Evolutionary conservation across 2,888 invertebrate genomes (phyloP), one percentile per base, ranked within the genome.

Genomic region (Drosophila algonquin): DNA sequence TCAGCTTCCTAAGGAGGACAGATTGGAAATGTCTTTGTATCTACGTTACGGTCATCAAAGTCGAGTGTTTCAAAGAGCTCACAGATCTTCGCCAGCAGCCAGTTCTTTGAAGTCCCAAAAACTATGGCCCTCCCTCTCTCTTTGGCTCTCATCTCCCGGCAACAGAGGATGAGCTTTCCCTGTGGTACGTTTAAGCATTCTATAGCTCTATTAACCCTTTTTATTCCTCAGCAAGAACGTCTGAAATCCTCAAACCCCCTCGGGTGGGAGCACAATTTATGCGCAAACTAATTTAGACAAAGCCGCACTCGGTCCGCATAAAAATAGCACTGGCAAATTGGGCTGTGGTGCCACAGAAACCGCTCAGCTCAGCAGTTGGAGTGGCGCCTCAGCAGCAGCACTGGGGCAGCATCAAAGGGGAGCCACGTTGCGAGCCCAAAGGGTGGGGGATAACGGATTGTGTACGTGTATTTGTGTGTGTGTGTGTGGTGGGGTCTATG

Each of bases 231-330:
- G 2, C 40, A 40, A 3, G 35, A 35, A 40, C n/a, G 30, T 8
- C 30, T 30, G 8, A 40, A n/a, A 9, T 8, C 30, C 48, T 70
- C 24, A 12, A 55, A 40, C 68, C 30, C 24, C 68, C 79, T 57
- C 73, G n/a, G 45, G 40, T 18, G 35, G 54, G 40, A 7, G 40
- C 45, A 40, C 65, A 79, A 82, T 81, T 81, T 82, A 84, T 82
- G 80, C 80, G 75, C 82, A 56, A 82, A 80, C 82, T 84, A 81
- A 82, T 82, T 82, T 80, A 52, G 74, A 65, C 56, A 69, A 58
- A 74, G 68, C 81, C 74, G 73, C 70, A 71, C 71, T 63, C 71
- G 47, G 55, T 58, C 72, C 57, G 79, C 56, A 73, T 69, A 76
- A 80, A 80, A 80, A 80, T 80, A 80, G 80, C 73, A 53, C 61